These are phyloP conservation scores for Tokudaia muenninki DNA, from an alignment of 2,797 vertebrate species.

Conservation along the genomic window DNA sequence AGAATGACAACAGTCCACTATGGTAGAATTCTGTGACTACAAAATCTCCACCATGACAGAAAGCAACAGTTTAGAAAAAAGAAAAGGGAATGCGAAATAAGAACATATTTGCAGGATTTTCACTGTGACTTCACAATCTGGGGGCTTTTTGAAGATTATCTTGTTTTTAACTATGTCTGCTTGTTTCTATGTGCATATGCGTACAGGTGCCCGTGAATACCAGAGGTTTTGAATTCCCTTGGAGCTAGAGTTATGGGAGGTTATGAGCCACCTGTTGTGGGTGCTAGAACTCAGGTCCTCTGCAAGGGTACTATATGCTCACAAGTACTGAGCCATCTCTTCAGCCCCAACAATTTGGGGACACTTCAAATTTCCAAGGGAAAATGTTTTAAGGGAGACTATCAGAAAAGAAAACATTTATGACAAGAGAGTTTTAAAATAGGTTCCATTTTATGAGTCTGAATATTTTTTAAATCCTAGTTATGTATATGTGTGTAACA, in stretches of 20 bases:
- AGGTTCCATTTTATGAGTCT: background rate
- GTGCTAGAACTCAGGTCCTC: background rate
- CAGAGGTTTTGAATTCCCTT: background rate
- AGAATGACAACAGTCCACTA: background rate
- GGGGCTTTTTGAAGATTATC: background rate
- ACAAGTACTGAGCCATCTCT: background rate
- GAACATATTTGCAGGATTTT: background rate
- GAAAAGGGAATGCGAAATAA: background rate
- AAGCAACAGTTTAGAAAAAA: background rate
- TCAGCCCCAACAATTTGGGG: background rate
- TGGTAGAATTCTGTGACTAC: background rate
- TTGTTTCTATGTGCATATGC: background rate
- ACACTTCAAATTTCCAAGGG: background rate
- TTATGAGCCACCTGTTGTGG: background rate
- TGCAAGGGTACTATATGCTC: background rate
- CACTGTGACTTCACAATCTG: background rate
- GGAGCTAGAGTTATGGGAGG: background rate
- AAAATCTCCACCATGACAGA: background rate
- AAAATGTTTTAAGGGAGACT: background rate
- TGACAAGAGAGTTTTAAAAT: slow-evolving; percentile 26
- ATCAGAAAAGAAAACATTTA: slow-evolving; percentile 29
- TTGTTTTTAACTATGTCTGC: background rate
- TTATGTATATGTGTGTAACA: background rate
- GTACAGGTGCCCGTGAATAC: background rate
- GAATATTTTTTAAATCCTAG: background rate